Evolutionary conservation across 2,888 invertebrate species (phyloP), one percentile per base, ranked within the genome.

Genomic region (Heteropelma amictum): DNA sequence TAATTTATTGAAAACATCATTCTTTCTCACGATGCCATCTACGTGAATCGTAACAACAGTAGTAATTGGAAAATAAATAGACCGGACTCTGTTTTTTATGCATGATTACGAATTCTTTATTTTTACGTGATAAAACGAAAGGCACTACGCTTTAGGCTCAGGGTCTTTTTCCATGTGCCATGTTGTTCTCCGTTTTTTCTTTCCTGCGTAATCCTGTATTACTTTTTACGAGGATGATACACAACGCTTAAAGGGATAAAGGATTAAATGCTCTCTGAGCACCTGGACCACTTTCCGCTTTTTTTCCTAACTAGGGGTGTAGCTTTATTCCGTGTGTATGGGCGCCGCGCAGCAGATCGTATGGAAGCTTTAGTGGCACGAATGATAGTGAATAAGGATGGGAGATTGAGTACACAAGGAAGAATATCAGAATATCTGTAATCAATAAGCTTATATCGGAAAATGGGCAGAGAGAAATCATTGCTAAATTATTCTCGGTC

Each of bases 191-290:
- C 26, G 12, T 8, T 54, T 33, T 54, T 75, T 49, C 61, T 70
- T 45, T 45, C 26, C 58, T 17, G 77, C 58, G 76, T 79, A 81
- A 77, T 79, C 77, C 83, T 85, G 85, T 87, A 89, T 89, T 88
- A 88, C 86, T 88, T 89, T 89, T 89, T 89, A 89, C 85, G 89
- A 87, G 86, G 84, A 86, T 88, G 88, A 88, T 89, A 88, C 87
- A 89, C 88, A 88, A 87, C 86, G 87, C 85, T 88, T 88, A 88
- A 86, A 88, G 83, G 87, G 87, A 88, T 88, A 89, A 87, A 80
- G 87, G 88, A 89, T 89, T 89, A 88, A 89, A 86, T 78, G 82
- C 79, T 77, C 76, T 74, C 78, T 65, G 77, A 78, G 72, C 85
- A 83, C 82, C 84, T 85, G 84, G 49, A 83, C 82, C 81, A 78